Percentiles rank a stretch among this genome's conserved stretches.
Evolutionary conservation across 2,888 invertebrate species (phyloP).

Genomic region (Coleophora deauratella): DNA sequence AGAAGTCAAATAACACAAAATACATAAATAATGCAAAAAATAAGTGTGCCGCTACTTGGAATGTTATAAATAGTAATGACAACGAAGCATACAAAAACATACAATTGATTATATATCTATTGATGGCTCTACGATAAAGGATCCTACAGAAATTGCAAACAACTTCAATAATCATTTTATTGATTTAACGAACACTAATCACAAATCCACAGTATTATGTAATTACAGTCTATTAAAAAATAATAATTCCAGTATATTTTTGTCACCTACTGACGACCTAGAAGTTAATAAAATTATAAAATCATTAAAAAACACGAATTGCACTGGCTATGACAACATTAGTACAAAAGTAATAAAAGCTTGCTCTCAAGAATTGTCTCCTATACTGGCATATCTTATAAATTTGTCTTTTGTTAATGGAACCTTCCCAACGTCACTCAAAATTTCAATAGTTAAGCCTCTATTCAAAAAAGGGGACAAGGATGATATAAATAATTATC

Average conservation of each 20-base stretch:
- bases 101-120: no score
- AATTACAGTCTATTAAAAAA: neutral
- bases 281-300: neutral
- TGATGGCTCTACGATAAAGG: neutral
- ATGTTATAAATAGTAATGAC: neutral
- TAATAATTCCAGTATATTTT: neutral
- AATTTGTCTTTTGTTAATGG: conserved; percentile 11
- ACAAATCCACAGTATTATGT: neutral
- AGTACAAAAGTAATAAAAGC: neutral
- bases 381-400: neutral
- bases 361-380: no score
- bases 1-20: no score
- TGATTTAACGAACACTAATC: neutral
- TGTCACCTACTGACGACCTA: neutral
- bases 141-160: neutral
- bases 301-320: neutral
- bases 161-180: no score
- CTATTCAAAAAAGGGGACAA: no score
- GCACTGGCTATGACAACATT: neutral
- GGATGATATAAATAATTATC: no score
- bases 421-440: neutral
- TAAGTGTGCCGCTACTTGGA: no score
- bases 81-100: neutral
- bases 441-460: neutral
- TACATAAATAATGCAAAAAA: no score